phyloP scores from a whole-genome alignment of 2,888 invertebrate species.

The Stomorhina lunata region DNA sequence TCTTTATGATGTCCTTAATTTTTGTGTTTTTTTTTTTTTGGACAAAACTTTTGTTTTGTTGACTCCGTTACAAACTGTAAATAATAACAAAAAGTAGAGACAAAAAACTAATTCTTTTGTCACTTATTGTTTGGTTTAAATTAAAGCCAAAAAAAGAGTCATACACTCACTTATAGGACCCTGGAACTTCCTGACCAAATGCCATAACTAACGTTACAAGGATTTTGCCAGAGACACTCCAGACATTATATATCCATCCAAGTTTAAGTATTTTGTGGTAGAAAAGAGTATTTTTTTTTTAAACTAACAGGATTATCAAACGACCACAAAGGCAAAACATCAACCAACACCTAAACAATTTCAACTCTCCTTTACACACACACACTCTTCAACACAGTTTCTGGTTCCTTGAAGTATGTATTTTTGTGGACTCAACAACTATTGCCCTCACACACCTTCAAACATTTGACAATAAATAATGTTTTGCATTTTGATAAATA shows the following conservation, averaged over 20 bases:
- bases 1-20: neutral
- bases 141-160: conserved; percentile 7
- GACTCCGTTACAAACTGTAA: neutral
- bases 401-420: too few relatives aligned
- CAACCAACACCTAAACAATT: conserved; percentile 10
- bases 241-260: neutral
- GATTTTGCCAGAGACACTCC: neutral
- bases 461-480: conserved; percentile 19
- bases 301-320: conserved; percentile 53
- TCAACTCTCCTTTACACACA: neutral
- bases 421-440: too few relatives aligned
- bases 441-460: neutral
- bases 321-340: conserved; percentile 49
- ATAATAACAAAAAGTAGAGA: conserved; percentile 7
- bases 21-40: conserved; percentile 1
- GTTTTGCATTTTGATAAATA: conserved; percentile 43
- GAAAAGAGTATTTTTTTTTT: conserved; percentile 37
- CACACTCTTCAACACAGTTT: neutral
- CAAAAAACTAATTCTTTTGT: conserved; percentile 47
- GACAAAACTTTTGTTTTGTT: conserved; percentile 14
- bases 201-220: conserved; percentile 13
- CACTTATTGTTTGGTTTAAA: conserved; percentile 53
- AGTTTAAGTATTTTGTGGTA: conserved; percentile 6
- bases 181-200: conserved; percentile 24
- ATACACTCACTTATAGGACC: neutral